phyloP scores from a whole-genome alignment of 1,140 invertebrate genomes.

The Ceratina australensis region DNA sequence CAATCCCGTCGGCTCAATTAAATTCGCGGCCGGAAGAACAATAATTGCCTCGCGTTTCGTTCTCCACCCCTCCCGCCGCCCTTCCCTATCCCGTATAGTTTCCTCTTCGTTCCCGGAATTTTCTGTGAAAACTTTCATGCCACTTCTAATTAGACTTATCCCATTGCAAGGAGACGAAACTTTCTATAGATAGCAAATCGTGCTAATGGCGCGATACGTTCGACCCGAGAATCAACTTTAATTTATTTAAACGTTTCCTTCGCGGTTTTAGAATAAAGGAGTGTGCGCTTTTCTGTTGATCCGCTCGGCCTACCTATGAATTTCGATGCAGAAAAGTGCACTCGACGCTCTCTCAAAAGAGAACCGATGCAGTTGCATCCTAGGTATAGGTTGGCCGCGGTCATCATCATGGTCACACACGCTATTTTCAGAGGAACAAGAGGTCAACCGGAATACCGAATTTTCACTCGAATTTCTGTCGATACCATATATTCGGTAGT shows the following conservation, averaged over 20 bases:
- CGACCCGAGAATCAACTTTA: constrained; percentile 30
- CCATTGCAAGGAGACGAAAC: constrained; percentile 40
- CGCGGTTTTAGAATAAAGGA: too few species aligned
- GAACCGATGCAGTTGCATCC: constrained; percentile 16
- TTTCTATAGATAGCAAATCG: constrained; percentile 24
- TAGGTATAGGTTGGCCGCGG: not conserved
- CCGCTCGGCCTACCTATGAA: constrained; percentile 4
- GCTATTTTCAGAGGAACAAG: not conserved
- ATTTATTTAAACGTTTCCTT: not conserved
- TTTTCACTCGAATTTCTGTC: too few species aligned
- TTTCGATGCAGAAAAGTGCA: constrained; percentile 37
- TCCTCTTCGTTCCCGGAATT: constrained; percentile 3
- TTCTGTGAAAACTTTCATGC: constrained; percentile 33
- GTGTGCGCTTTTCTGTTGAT: not conserved
- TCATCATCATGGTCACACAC: constrained; percentile 29
- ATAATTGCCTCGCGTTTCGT: constrained; percentile 52
- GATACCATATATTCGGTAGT: too few species aligned
- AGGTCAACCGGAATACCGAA: not conserved
- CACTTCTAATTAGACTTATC: constrained; percentile 59
- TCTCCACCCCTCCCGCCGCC: not conserved
- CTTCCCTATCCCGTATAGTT: not conserved
- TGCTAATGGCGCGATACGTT: constrained; percentile 43
- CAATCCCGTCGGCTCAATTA: constrained; percentile 41
- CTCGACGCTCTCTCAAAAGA: constrained; percentile 16
- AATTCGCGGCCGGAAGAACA: constrained; percentile 58